A percentile compares a stretch with the other conserved stretches of the same genome.
Evolutionary conservation across 1,140 invertebrate species (phyloP).

Genomic region (Solenopsis invicta): DNA sequence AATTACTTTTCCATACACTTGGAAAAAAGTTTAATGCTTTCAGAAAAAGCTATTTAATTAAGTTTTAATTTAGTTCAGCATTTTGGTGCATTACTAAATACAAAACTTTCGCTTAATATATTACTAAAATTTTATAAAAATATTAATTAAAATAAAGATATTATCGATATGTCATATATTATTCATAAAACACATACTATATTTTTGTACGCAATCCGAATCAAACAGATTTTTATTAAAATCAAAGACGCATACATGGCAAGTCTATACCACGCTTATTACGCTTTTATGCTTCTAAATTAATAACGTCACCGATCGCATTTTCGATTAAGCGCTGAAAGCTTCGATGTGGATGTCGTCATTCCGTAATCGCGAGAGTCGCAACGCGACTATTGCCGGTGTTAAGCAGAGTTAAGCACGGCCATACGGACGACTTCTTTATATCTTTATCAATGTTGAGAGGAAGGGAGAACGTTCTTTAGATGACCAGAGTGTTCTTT

Average conservation of each 20-base stretch:
- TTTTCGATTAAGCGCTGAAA: conserved; percentile 3
- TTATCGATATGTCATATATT: not conserved
- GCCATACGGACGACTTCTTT: conserved; percentile 58
- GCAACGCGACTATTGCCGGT: conserved; percentile 1
- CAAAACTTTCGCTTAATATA: not conserved
- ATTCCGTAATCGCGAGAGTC: conserved; percentile 24
- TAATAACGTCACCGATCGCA: not conserved
- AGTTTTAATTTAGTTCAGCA: too few relatives aligned
- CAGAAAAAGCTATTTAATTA: too few relatives aligned
- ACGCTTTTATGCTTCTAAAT: conserved; percentile 6
- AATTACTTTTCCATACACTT: not conserved
- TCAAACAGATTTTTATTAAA: not conserved
- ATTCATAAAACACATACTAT: not conserved
- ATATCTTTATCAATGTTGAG: conserved; percentile 67
- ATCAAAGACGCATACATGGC: too few relatives aligned
- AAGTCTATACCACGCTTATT: too few relatives aligned
- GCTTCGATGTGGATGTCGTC: not conserved
- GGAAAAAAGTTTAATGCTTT: too few relatives aligned
- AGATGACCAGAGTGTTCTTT: conserved; percentile 71
- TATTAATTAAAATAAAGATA: not conserved
- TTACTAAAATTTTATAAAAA: conserved; percentile 24
- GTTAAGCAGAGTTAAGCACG: conserved; percentile 41
- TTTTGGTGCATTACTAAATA: too few relatives aligned
- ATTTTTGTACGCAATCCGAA: not conserved
- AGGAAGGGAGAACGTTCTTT: conserved; percentile 58